Base-by-base conservation (phyloP, 2,888 invertebrate species). In the Cordilura impudica region DNA sequence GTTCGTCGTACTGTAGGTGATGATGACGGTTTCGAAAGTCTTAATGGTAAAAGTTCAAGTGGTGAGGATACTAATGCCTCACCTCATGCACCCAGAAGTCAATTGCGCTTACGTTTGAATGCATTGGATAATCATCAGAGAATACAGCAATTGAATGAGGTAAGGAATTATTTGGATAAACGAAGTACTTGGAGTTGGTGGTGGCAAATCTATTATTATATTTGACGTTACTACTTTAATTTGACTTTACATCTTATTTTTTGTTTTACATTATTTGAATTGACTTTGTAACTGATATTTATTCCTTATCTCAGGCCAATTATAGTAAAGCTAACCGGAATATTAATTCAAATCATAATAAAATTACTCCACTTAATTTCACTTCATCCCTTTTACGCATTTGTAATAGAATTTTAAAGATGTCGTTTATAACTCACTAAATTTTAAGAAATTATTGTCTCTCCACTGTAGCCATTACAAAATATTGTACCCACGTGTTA, bases 1-100 rank as follows among this genome's bases (percentile, higher is more conserved):
- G 26, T 69, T 4, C 84, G 86, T 39, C 84, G 88, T 16, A 84
- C 78, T 45, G 84, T 87, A 26, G 91, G 91, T 76, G 91, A 95
- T 86, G 96, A 96, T 86, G 96, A 96, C 86, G 96, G 96, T 12
- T 96, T 96, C 85, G 96, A 96, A 90, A 96, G 96, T 87, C 91
- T 96, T 7, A 95, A 95, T 84, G 95, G 95, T 8, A 95, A 95
- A 86, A 94, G 94, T 82, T 95, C 95, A 0, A 94, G 94, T 84
- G 92, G 92, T 49, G 91, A 91, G 83, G 91, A 91, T 76, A 81
- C 79, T 31, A 87, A 86, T 74, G 58, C 49, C 23, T 75, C 66
- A 12, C 60, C 51, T 6, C 56, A 82, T 8, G 26, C 71, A 5
- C 77, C 73, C 1, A 77, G 79, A 53, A 85, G 71, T 56, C 86